Percentiles rank a stretch among this genome's conserved stretches.
Conservation (phyloP, 1,140 invertebrate species). For the Lineus longissimus region DNA sequence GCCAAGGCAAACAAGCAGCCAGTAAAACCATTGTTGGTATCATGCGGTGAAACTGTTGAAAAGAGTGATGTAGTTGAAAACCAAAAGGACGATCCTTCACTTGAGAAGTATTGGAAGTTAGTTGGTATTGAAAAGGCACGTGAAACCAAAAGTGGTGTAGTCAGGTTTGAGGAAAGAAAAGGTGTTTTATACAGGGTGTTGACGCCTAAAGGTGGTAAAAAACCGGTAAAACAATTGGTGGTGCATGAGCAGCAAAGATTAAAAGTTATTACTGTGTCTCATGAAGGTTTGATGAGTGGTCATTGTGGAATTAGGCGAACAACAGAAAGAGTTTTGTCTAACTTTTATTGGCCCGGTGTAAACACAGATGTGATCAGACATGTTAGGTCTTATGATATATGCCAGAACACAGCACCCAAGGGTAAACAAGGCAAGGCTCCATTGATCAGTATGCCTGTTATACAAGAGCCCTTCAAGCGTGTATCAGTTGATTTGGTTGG, state of each 20-base stretch:
- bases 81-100: too few relatives aligned
- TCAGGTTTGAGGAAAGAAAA: neutral
- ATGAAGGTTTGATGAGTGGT: conserved; percentile 21
- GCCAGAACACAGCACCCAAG: conserved; percentile 20
- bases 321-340: conserved; percentile 7
- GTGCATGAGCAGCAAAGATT: neutral
- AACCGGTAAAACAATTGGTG: neutral
- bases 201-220: neutral
- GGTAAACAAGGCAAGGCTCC: conserved; percentile 21
- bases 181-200: conserved; percentile 2
- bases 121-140: neutral
- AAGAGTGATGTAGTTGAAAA: too few relatives aligned
- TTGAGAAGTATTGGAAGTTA: neutral
- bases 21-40: neutral
- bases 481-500: conserved; percentile 26
- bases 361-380: conserved; percentile 17
- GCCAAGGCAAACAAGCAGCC: neutral
- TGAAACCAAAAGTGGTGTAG: too few relatives aligned
- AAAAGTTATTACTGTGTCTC: conserved; percentile 16
- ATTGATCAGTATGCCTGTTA: conserved; percentile 21
- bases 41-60: neutral
- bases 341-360: conserved; percentile 26
- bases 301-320: conserved; percentile 18
- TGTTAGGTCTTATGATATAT: conserved; percentile 24
- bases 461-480: conserved; percentile 22